phyloP scores from a whole-genome alignment of 1,140 invertebrate species.

The Eufriesea mexicana region DNA sequence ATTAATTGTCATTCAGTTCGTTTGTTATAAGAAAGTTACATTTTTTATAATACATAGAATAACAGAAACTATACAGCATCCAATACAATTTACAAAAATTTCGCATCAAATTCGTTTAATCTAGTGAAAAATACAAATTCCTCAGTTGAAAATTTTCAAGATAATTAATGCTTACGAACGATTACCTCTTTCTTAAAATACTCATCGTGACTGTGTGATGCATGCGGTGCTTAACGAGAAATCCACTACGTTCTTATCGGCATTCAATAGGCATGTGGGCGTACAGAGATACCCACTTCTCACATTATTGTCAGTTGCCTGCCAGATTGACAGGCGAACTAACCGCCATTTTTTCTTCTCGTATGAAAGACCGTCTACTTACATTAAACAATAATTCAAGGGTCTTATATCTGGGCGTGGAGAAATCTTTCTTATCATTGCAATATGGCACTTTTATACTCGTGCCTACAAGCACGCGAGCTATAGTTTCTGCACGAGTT shows the following conservation, averaged over 20 bases:
- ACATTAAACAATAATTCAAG: constrained; percentile 17
- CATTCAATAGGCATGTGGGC: constrained; percentile 58
- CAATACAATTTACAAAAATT: constrained; percentile 31
- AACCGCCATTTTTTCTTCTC: constrained; percentile 26
- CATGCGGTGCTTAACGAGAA: constrained; percentile 38
- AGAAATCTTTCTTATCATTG: constrained; percentile 44
- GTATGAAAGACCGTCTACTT: constrained; percentile 4
- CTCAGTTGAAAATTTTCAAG: not conserved
- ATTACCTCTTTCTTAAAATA: constrained; percentile 63
- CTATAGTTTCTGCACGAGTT: constrained; percentile 33
- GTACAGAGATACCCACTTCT: constrained; percentile 34
- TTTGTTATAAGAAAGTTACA: not conserved
- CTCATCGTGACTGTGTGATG: constrained; percentile 55
- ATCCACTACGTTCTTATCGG: constrained; percentile 52
- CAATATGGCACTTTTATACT: constrained; percentile 46
- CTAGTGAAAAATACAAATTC: constrained; percentile 81
- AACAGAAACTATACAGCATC: not conserved
- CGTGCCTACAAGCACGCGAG: constrained; percentile 5
- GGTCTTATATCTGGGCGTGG: constrained; percentile 7
- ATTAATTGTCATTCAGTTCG: constrained; percentile 1
- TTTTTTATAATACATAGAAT: not conserved
- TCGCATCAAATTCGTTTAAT: constrained; percentile 89
- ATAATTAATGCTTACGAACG: not conserved
- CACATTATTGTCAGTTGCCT: constrained; percentile 53
- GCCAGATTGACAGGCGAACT: constrained; percentile 24